A percentile compares a stretch with the other conserved stretches of the same genome.
Conservation (phyloP, 1,140 invertebrate species). For the Drosophila repletoides region DNA sequence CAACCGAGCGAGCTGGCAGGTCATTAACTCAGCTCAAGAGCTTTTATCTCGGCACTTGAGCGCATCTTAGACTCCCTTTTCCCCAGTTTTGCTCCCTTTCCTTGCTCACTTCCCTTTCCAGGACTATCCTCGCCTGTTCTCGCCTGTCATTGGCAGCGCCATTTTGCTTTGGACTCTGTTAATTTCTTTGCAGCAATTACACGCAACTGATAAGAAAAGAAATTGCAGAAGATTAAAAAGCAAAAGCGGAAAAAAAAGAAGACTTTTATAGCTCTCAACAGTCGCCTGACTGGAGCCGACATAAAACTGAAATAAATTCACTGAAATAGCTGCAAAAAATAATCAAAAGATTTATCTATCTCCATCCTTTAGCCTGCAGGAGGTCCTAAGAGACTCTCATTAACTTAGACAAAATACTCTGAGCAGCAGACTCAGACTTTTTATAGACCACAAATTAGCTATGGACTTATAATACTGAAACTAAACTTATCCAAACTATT, state of each 20-base stretch:
- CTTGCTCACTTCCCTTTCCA: neutral
- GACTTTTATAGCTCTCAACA: conserved; percentile 49
- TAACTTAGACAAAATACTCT: conserved; percentile 2
- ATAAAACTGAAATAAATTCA: conserved; percentile 54
- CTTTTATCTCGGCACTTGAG: conserved; percentile 77
- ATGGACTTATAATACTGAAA: too few relatives aligned
- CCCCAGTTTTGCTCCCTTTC: neutral
- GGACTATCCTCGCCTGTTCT: neutral
- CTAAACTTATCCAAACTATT: too few relatives aligned
- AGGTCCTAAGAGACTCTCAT: neutral
- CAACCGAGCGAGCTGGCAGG: conserved; percentile 57
- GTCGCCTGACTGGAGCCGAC: conserved; percentile 57
- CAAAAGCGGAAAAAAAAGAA: conserved; percentile 25
- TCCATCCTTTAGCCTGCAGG: neutral
- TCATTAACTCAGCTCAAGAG: conserved; percentile 76
- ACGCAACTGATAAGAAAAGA: conserved; percentile 68
- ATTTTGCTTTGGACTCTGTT: conserved; percentile 55
- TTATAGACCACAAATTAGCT: too few relatives aligned
- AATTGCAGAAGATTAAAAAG: conserved; percentile 63
- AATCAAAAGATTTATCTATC: conserved; percentile 26
- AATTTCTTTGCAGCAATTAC: conserved; percentile 75
- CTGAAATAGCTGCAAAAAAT: conserved; percentile 24
- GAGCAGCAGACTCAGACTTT: too few relatives aligned
- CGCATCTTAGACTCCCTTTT: conserved; percentile 41
- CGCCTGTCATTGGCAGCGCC: conserved; percentile 57